Conservation (phyloP, 2,797 vertebrate species). For the Parambassis ranga region DNA sequence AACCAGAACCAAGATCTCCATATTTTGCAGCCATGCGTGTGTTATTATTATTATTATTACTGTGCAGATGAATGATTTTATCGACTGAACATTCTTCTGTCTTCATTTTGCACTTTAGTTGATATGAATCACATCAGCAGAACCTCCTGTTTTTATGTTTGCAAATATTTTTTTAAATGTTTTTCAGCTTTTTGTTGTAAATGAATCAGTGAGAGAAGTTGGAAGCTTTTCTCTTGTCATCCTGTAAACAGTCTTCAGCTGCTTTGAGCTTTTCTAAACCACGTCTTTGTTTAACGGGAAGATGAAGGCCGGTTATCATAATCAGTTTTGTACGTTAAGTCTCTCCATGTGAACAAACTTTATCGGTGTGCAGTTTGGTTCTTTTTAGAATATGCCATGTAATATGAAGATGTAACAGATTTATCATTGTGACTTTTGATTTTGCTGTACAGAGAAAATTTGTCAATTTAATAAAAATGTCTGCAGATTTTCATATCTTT, state of each 20-base stretch:
- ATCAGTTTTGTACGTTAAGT: constrained; percentile 72
- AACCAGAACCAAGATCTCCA: no score
- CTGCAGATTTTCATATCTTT: constrained; percentile 85
- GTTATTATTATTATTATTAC: no score
- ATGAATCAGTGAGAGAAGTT: constrained; percentile 2
- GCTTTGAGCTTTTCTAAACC: not conserved
- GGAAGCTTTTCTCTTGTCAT: no score
- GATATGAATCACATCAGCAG: not conserved
- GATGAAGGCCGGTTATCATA: constrained; percentile 50
- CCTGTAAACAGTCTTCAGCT: not conserved
- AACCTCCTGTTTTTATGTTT: not conserved
- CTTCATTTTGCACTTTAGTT: not conserved
- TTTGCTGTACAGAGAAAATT: constrained; percentile 92
- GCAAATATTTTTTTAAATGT: not conserved
- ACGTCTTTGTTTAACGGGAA: constrained; percentile 6
- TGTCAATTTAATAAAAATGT: constrained; percentile 96
- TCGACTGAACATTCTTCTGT: no score
- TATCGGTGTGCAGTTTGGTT: constrained; percentile 59
- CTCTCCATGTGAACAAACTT: constrained; percentile 79
- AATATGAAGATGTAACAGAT: constrained; percentile 85
- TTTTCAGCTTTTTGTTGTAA: constrained; percentile 1
- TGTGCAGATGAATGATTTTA: no score
- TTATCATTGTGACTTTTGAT: constrained; percentile 83
- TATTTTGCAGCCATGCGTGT: no score
- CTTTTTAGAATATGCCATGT: constrained; percentile 83